Evolutionary conservation across 2,797 vertebrate genomes (phyloP), one percentile per base, ranked within the genome.

Genomic region (Brachymystax lenok): DNA sequence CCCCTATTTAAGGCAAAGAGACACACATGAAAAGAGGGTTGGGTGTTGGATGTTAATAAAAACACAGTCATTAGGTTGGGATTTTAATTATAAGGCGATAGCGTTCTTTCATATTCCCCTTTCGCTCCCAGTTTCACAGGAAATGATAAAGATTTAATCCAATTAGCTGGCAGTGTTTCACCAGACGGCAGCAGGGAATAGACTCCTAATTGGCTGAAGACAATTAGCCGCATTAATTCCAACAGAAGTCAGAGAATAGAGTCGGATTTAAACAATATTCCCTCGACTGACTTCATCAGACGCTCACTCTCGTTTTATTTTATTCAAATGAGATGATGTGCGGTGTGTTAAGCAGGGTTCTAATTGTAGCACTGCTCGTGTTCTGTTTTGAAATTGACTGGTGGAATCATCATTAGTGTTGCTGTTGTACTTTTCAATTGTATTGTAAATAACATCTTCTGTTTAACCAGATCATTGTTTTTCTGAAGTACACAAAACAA

Each of bases 141-240:
- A 94, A 93, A 94, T 94, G 90, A 94, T 94, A 93, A 94, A 93
- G 93, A 94, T 94, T 93, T 93, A 94, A 95, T 94, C 93, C 94
- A 94, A 95, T 95, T 94, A 94, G 92, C 92, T 83, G 75, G 89
- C 91, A 91, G 88, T 92, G 91, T 93, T 93, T 93, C 92, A 90
- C 88, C 89, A 92, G 88, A 90, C 89, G 91, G 89, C 91, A 90
- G 86, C 88, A 72, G 91, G 91, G 92, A 94, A 94, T 93, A 93
- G 91, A 91, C 90, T 92, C 93, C 84, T 95, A 95, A 95, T 95
- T 94, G 93, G 90, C 91, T 91, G 93, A 92, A 94, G 92, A 94
- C 93, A 95, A 95, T 95, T 95, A 95, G 90, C 90, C 88, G 88
- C 93, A 94, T 94, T 94, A 94, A 94, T 95, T 94, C 90, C 87